Conservation (phyloP, 2,888 invertebrate genomes). For the Tetanocera ferruginea region DNA sequence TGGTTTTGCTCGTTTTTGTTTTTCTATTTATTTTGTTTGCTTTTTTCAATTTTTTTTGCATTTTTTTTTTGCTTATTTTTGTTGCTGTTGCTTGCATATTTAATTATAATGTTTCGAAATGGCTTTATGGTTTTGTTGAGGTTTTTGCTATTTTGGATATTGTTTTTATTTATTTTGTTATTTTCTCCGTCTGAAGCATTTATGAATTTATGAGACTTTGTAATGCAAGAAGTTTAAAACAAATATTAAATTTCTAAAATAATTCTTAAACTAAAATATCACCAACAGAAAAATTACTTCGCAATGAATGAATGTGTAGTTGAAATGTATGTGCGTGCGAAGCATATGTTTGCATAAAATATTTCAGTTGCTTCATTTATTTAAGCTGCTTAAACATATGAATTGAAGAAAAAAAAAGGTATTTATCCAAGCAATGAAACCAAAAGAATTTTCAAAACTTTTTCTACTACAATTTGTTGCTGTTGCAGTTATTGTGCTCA, state of each 20-base stretch:
- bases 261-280: background rate
- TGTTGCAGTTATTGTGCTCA: too few relatives aligned
- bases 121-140: background rate
- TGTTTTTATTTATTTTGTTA: background rate
- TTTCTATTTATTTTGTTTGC: background rate
- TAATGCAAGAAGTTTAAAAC: background rate
- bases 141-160: background rate
- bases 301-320: background rate
- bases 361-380: too few relatives aligned
- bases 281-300: background rate
- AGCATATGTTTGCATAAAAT: background rate
- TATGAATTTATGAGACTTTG: background rate
- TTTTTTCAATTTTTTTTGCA: background rate
- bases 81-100: conserved; percentile 6
- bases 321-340: background rate
- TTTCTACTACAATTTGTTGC: background rate
- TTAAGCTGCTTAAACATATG: too few relatives aligned
- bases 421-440: background rate
- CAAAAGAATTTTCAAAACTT: background rate
- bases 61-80: background rate
- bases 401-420: background rate
- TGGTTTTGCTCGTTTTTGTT: background rate
- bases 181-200: background rate
- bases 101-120: background rate
- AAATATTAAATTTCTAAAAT: background rate